A percentile compares a stretch with the other conserved stretches of the same genome.
These are phyloP conservation scores for Picathartes gymnocephalus DNA, from an alignment of 2,113 vertebrate species.

Conservation along the genomic window DNA sequence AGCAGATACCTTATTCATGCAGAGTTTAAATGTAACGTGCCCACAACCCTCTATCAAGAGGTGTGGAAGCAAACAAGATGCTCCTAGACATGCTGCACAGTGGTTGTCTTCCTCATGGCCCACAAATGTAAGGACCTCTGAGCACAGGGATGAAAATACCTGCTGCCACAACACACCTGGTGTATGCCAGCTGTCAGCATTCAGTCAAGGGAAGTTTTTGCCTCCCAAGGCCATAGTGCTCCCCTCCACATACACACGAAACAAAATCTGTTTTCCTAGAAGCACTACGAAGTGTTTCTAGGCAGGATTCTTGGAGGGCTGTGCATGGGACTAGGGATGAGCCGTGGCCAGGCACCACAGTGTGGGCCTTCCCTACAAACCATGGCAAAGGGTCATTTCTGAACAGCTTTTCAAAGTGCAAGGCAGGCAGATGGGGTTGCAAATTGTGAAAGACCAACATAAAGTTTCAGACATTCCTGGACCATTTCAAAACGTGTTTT, in stretches of 20 bases:
- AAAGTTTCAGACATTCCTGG: slow-evolving; percentile 50
- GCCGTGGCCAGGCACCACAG: rapidly evolving
- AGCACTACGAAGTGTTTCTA: not conserved
- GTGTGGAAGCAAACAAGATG: not conserved
- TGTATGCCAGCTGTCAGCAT: not conserved
- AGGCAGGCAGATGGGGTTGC: not conserved
- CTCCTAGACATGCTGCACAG: not conserved
- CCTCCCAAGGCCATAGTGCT: not conserved
- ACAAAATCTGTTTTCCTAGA: not conserved
- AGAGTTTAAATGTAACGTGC: not conserved
- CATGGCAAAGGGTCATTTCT: not conserved
- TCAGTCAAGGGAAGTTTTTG: not conserved
- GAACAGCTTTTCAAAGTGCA: not conserved
- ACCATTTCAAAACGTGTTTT: slow-evolving; percentile 41
- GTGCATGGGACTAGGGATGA: not conserved
- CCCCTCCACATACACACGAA: not conserved
- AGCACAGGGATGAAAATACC: not conserved
- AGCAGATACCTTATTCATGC: not conserved
- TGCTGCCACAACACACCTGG: not conserved
- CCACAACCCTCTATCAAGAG: not conserved
- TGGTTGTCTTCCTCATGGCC: not conserved
- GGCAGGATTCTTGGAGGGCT: not conserved
- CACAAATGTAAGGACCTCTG: rapidly evolving
- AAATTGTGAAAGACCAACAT: slow-evolving; percentile 29
- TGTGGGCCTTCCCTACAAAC: not conserved